Conservation (phyloP, 2,888 invertebrate species). For the Ceriagrion tenellum region DNA sequence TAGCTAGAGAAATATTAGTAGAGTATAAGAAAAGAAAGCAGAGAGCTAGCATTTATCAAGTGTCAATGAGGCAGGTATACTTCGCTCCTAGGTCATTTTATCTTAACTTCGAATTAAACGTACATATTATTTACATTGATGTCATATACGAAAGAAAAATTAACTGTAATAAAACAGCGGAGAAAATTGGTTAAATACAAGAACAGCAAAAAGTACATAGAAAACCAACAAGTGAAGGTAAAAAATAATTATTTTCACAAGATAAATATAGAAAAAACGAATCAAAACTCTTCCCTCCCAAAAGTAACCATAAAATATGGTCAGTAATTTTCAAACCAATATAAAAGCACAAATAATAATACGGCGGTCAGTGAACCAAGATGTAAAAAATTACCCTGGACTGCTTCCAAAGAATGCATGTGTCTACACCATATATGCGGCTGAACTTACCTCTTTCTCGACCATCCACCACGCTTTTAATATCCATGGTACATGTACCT, state of each 20-base stretch:
- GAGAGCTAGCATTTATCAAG: too few relatives aligned
- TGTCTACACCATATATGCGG: constrained; percentile 70
- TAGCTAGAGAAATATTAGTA: too few relatives aligned
- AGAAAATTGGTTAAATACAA: background rate
- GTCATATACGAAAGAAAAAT: too few relatives aligned
- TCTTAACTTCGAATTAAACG: too few relatives aligned
- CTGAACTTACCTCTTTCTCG: constrained; percentile 76
- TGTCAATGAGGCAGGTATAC: too few relatives aligned
- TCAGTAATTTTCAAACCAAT: background rate
- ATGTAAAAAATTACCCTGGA: constrained; percentile 83
- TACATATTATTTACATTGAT: too few relatives aligned
- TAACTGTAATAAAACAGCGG: background rate
- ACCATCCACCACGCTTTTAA: constrained; percentile 75
- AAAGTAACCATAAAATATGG: background rate
- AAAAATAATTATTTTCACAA: background rate
- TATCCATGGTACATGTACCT: background rate
- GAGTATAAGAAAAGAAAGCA: too few relatives aligned
- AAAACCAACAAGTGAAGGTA: background rate
- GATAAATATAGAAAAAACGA: too few relatives aligned
- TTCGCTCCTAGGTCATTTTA: too few relatives aligned
- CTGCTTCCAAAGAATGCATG: constrained; percentile 78
- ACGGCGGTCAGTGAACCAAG: constrained; percentile 83
- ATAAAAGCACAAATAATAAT: constrained; percentile 21
- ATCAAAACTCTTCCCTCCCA: too few relatives aligned
- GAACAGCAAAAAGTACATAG: background rate